phyloP scores from a whole-genome alignment of 2,888 invertebrate species.

The Biston betularia region DNA sequence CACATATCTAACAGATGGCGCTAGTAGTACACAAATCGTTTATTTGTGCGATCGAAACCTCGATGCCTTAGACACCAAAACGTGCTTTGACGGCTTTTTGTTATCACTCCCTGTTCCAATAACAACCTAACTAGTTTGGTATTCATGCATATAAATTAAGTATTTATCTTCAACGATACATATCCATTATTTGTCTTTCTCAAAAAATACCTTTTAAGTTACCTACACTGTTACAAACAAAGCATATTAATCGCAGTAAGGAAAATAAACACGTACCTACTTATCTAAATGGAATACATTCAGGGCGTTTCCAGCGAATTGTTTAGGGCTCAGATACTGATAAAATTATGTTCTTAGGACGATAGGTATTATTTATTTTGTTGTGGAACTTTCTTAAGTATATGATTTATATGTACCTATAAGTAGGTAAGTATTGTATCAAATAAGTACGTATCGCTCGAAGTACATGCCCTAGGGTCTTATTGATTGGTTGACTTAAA shows the following conservation, averaged over 20 bases:
- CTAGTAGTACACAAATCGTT: constrained; percentile 47
- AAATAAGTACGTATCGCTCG: too few relatives aligned
- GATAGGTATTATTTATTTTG: too few relatives aligned
- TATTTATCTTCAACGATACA: constrained; percentile 28
- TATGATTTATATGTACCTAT: background rate
- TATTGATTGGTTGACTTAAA: too few relatives aligned
- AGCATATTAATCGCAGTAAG: background rate
- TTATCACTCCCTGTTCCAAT: constrained; percentile 41
- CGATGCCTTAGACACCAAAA: constrained; percentile 27
- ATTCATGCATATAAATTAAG: constrained; percentile 19
- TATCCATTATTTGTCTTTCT: constrained; percentile 23
- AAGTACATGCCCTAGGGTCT: too few relatives aligned
- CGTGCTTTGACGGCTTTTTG: constrained; percentile 36
- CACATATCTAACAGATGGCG: constrained; percentile 59
- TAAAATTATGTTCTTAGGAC: background rate
- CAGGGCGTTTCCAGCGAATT: constrained; percentile 3
- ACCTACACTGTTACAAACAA: too few relatives aligned
- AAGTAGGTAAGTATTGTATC: too few relatives aligned
- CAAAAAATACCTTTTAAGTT: background rate
- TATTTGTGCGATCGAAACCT: constrained; percentile 35
- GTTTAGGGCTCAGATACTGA: background rate
- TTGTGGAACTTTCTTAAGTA: too few relatives aligned
- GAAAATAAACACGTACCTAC: background rate
- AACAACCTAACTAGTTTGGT: constrained; percentile 20
- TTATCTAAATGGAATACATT: background rate